Evolutionary conservation across 2,888 invertebrate genomes (phyloP), one percentile per base, ranked within the genome.

Genomic region (Melikaiella ostensackeni): DNA sequence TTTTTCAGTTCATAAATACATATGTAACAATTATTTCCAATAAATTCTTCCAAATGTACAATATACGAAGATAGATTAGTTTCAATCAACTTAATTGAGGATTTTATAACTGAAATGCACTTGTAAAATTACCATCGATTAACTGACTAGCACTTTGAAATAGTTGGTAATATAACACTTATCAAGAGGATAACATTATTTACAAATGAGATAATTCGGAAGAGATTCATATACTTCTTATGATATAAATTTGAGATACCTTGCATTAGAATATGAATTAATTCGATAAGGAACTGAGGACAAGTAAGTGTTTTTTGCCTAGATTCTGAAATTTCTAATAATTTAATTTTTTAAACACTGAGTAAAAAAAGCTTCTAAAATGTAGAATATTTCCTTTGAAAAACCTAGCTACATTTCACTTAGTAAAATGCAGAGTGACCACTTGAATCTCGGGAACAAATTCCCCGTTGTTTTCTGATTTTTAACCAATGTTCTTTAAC

Each of bases 21-120:
- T 50, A n/a, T 33, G 11, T 55, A 70, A 70, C 70, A 70, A 33
- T 70, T 70, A 42, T 55, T 30, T 70, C 30, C 46, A 70, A 30
- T 46, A 27, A 9, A 16, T 42, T 42, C 42, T 16, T 16, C 16
- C 6, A 16, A 8, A 21, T 55, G 3, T 21, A 21, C 55, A 21
- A n/a, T 55, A 21, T 0, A 50, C 50, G 50, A n/a, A 50, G 9
- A 50, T 50, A n/a, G 9, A 50, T n/a, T 50, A 3, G 9, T 50
- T 8, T n/a, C 8, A 8, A 50, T 9, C 9, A 9, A n/a, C n/a
- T n/a, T 50, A 9, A 21, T 6, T 16, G 16, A 55, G 9, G 21
- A 55, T 9, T 21, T 21, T 9, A 9, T 21, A 21, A 9, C 21
- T 8, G 16, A 27, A 42, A 7, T 19, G 27, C 0, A 16, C 6